Evolutionary conservation across 2,797 vertebrate genomes (phyloP).

Genomic region (Spheniscus humboldti): DNA sequence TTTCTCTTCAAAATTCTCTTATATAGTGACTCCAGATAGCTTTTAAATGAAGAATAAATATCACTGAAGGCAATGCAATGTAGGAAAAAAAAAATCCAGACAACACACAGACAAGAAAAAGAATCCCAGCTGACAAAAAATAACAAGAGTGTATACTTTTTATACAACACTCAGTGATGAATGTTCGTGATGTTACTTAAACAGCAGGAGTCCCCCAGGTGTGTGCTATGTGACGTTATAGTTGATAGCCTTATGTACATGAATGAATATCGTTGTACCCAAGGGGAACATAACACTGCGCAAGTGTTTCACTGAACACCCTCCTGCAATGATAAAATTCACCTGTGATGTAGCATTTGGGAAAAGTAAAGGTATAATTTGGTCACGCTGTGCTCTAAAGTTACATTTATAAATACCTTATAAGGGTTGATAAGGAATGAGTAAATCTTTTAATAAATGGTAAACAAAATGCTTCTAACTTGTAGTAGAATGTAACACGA

Average conservation of each 20-base stretch:
- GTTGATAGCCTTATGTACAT: background rate
- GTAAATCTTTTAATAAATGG: background rate
- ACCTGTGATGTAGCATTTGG: background rate
- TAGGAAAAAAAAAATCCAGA: background rate
- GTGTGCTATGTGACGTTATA: background rate
- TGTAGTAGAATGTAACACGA: background rate
- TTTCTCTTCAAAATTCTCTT: background rate
- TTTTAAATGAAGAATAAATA: conserved; percentile 12
- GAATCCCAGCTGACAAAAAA: background rate
- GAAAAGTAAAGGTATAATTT: background rate
- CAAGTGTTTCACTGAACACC: background rate
- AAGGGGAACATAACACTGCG: background rate
- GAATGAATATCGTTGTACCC: background rate
- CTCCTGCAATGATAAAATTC: background rate
- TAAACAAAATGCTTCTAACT: background rate
- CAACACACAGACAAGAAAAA: background rate
- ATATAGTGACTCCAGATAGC: background rate
- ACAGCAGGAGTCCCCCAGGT: background rate
- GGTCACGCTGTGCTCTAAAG: background rate
- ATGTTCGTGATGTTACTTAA: background rate
- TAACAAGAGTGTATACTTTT: background rate
- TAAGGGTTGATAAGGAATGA: background rate
- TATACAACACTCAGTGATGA: background rate
- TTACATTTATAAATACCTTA: background rate
- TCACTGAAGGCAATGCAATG: background rate